Evolutionary conservation across 2,113 vertebrate genomes (phyloP), one percentile per base, ranked within the genome.

Genomic region (Barnardius zonarius): DNA sequence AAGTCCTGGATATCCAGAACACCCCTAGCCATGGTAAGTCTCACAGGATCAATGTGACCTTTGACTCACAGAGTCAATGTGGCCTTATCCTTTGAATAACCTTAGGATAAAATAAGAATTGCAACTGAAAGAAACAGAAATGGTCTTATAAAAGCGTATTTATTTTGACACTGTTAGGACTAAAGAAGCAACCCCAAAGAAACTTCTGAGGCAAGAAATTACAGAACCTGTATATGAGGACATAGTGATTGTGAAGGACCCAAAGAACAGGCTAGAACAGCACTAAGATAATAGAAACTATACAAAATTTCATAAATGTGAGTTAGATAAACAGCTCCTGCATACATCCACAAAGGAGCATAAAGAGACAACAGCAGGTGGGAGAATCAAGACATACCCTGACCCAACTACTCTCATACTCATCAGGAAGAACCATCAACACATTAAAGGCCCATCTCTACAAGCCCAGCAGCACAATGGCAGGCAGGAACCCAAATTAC

Each of bases 241-340:
- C 30, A 61, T 44, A 0, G 2, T 1, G 0, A 57, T 15, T 11
- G 7, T 37, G 9, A 93, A 79, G 23, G 54, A 84, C 6, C 6
- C 15, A 30, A 91, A 66, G n/a, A 92, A 70, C 10, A 83, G 18
- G 8, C 27, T 55, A 68, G 17, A 64, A 82, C 3, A 30, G 18
- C 52, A 37, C 31, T 62, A 20, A 61, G 33, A 70, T 37, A 61
- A 43, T 35, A 68, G 37, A 91, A 83, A 91, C 1, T 0, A 74
- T 24, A 83, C 2, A 43, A 78, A 68, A 64, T 64, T 41, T 72
- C 16, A 69, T 17, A 28, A 28, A 64, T 0, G 0, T 35, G 7
- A 37, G 25, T 39, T 85, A 69, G 17, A 10, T 28, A 70, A 61
- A 51, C 19, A 48, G 19, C 9, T 81, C 23, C 49, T 39, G 3